A percentile compares a stretch with the other conserved stretches of the same genome.
phyloP scores from a whole-genome alignment of 2,113 vertebrate species.

The Atractosteus spatula region DNA sequence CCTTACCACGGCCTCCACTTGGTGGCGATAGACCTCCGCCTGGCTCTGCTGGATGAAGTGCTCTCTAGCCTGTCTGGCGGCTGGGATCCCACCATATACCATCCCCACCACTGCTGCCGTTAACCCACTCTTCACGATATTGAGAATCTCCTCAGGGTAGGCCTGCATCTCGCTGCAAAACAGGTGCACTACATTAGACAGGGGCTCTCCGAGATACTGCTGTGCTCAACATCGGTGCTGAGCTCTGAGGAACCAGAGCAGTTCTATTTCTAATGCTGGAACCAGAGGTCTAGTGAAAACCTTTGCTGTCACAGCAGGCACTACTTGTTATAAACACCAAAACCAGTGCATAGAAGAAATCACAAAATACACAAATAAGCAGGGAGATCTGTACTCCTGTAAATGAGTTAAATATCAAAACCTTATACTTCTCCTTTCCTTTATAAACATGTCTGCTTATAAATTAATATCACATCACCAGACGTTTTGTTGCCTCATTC shows the following conservation, averaged over 20 bases:
- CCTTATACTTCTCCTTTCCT: too few species aligned
- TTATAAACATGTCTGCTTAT: too few species aligned
- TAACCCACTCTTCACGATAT: constrained; percentile 61
- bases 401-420: too few species aligned
- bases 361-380: too few species aligned
- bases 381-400: too few species aligned
- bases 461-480: too few species aligned
- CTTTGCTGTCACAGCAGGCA: neutral
- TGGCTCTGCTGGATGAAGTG: constrained; percentile 78
- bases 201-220: neutral
- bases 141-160: constrained; percentile 72
- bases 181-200: constrained; percentile 12
- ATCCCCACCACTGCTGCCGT: constrained; percentile 66
- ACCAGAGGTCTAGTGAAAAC: neutral
- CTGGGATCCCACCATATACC: constrained; percentile 85
- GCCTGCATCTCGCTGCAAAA: constrained; percentile 58
- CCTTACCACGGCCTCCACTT: constrained; percentile 83
- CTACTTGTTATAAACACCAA: neutral
- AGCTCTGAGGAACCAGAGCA: neutral
- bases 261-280: neutral
- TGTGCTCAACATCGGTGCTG: neutral
- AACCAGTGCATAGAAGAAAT: too few species aligned
- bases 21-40: constrained; percentile 75
- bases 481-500: too few species aligned
- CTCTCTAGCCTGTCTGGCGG: constrained; percentile 68